Evolutionary conservation across 2,888 invertebrate species (phyloP).

Genomic region (Nasonovia ribisnigri): DNA sequence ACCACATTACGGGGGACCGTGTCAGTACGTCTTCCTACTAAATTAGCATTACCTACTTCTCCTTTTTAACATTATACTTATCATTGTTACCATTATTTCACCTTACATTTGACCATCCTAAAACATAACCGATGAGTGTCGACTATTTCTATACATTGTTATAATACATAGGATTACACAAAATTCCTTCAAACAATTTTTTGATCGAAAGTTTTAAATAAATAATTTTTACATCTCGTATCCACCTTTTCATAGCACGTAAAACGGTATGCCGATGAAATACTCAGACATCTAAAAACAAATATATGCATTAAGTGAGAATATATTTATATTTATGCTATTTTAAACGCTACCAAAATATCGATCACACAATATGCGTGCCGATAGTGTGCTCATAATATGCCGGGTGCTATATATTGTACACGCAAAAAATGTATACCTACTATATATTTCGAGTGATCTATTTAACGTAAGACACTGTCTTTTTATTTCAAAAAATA

Average conservation of each 20-base stretch:
- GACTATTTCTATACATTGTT: background rate
- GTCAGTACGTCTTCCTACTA: too few relatives aligned
- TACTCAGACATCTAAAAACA: background rate
- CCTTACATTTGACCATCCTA: background rate
- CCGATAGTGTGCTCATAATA: too few relatives aligned
- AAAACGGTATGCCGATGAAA: background rate
- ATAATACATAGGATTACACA: background rate
- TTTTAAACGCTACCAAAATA: background rate
- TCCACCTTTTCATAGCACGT: background rate
- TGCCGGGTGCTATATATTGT: too few relatives aligned
- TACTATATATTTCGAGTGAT: too few relatives aligned
- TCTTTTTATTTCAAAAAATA: too few relatives aligned
- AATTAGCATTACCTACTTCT: too few relatives aligned
- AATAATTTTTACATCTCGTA: too few relatives aligned
- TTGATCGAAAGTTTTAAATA: too few relatives aligned
- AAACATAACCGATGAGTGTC: background rate
- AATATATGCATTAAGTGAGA: background rate
- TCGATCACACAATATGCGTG: background rate
- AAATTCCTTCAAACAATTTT: background rate
- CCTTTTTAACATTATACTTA: background rate
- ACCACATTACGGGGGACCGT: too few relatives aligned
- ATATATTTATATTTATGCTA: background rate
- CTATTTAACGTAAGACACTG: too few relatives aligned
- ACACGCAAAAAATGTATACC: background rate
- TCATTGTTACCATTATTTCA: too few relatives aligned